Conservation (phyloP, 2,888 invertebrate genomes). For the Aphrophora alni region DNA sequence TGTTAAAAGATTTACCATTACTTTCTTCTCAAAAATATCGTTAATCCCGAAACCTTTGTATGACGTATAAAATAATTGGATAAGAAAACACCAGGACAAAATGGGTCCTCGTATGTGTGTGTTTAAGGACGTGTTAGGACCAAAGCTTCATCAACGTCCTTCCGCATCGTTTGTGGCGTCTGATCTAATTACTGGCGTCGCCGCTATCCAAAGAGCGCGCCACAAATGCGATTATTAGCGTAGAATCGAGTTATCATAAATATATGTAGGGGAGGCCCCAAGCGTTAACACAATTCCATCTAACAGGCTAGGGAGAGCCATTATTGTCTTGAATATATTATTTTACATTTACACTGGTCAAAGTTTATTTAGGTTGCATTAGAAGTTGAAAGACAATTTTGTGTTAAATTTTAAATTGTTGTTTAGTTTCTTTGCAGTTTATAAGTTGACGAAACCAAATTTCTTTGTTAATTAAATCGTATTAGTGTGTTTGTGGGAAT, state of each 20-base stretch:
- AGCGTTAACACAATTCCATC: no score
- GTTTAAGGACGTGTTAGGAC: no score
- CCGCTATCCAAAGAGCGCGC: constrained; percentile 9
- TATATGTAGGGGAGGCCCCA: constrained; percentile 44
- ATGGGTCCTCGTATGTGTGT: background rate
- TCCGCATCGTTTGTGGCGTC: constrained; percentile 36
- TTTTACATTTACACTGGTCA: no score
- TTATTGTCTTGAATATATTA: background rate
- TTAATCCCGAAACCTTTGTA: background rate
- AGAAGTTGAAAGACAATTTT: no score
- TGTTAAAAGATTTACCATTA: no score
- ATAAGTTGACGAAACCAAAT: no score
- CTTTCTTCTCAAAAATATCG: background rate
- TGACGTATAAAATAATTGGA: background rate
- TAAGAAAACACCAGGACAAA: background rate
- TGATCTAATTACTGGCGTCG: constrained; percentile 27
- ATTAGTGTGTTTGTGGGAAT: no score
- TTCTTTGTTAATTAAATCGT: no score
- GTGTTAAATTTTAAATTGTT: no score
- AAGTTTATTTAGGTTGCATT: no score
- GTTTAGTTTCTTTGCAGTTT: no score
- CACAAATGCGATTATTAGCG: constrained; percentile 12
- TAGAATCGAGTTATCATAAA: constrained; percentile 47
- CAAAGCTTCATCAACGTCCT: constrained; percentile 14
- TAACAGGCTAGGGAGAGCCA: no score